Base-by-base conservation (phyloP, 2,797 vertebrate species). In the Sebastolobus alascanus region DNA sequence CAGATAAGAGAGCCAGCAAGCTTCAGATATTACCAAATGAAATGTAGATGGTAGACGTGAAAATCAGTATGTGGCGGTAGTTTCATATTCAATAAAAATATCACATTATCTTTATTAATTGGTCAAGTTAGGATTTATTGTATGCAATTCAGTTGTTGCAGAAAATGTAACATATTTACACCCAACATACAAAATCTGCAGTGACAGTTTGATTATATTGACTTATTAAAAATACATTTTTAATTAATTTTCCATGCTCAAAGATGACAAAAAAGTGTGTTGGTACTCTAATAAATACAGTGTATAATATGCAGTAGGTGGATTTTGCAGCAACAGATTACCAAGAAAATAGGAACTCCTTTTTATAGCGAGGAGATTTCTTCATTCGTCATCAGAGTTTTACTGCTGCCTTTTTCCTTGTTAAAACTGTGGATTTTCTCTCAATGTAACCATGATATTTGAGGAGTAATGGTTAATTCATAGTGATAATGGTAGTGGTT, bases 1-100 rank as follows among this genome's bases (percentile, higher is more conserved):
- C 37, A 79, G 89, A 91, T 89, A 90, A 87, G 82, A 68, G 70
- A 81, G 27, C 68, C 52, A 73, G 61, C 75, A 55, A 50, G 67
- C 60, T 68, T 87, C 31, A 71, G 31, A 67, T 73, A 73, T 60
- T 56, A 84, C 11, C n/a, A 46, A 18, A 38, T 59, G 2, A 76
- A 70, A 68, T 68, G 58, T 50, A 68, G 58, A 72, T 70, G 61
- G 16, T 46, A 29, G 22, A 64, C 65, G 60, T 31, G 33, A 63
- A 43, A 59, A 65, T 50, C 12, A 69, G 63, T 43, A 37, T 71
- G 65, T 76, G 56, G 25, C 29, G 20, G 27, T 63, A 25, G 46
- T 72, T 75, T 63, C 40, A 72, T 73, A 52, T 18, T 69, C 60
- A 86, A 76, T 84, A 80, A 87, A 86, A 69, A 55, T 59, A 78